Percentiles rank a stretch among this genome's conserved stretches.
These are phyloP conservation scores for Mionectes olivaceus DNA, from an alignment of 2,797 vertebrate species.

Conservation along the genomic window DNA sequence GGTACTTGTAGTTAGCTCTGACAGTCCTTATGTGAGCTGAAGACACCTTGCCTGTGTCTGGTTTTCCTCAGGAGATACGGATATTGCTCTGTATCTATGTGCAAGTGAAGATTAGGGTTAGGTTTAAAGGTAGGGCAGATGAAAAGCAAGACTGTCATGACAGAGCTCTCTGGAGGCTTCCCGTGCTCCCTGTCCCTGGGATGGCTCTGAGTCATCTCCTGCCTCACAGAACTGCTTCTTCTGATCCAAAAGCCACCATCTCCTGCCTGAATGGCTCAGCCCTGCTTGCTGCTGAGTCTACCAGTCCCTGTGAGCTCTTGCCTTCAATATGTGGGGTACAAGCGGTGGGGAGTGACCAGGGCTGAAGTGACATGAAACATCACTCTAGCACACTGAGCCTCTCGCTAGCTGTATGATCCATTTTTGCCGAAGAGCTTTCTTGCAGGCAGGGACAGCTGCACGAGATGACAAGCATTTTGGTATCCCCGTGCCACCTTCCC, in stretches of 20 bases:
- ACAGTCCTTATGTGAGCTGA: neutral
- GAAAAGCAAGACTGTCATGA: neutral
- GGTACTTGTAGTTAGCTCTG: neutral
- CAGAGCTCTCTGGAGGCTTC: neutral
- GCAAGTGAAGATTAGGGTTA: neutral
- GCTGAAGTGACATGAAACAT: neutral
- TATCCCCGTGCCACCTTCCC: neutral
- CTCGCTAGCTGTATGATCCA: neutral
- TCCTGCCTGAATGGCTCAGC: neutral
- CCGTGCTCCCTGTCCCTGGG: neutral
- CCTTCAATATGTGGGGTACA: neutral
- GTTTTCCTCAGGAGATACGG: neutral
- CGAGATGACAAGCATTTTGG: neutral
- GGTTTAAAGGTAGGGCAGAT: neutral
- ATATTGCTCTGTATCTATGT: conserved; percentile 1
- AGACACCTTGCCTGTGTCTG: neutral
- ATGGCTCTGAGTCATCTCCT: neutral
- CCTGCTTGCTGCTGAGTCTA: neutral
- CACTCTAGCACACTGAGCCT: neutral
- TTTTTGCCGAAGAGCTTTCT: neutral
- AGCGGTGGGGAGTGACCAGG: neutral
- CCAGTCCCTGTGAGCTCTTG: neutral
- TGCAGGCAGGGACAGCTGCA: neutral
- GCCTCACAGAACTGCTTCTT: neutral
- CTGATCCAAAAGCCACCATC: rapidly evolving